A percentile compares a stretch with the other conserved stretches of the same genome.
Evolutionary conservation across 1,140 invertebrate species (phyloP).

Genomic region (Eciton burchellii): DNA sequence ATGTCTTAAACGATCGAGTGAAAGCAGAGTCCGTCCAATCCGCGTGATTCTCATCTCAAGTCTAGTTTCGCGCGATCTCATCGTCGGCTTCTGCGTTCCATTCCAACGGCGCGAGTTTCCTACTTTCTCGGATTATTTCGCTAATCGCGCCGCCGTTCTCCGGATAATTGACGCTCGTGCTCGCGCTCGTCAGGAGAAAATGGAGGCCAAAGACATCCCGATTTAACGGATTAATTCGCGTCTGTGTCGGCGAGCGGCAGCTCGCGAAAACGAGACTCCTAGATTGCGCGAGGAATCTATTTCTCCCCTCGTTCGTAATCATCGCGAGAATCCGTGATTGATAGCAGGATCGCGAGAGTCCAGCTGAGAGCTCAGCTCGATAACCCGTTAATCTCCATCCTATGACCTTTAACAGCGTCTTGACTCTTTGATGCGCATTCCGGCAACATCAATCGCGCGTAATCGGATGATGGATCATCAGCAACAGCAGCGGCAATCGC

Average conservation of each 20-base stretch:
- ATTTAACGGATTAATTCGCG: conserved; percentile 38
- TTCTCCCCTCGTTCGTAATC: not conserved
- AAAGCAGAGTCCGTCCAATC: conserved; percentile 58
- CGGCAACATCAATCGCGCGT: conserved; percentile 30
- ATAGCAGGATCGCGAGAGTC: not conserved
- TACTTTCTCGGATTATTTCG: conserved; percentile 53
- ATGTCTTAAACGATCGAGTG: conserved; percentile 49
- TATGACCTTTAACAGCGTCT: not conserved
- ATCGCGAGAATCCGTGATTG: not conserved
- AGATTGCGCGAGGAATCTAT: conserved; percentile 2
- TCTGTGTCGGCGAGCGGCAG: not conserved
- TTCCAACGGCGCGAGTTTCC: conserved; percentile 42
- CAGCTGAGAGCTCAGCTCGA: not conserved
- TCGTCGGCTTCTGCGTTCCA: conserved; percentile 2
- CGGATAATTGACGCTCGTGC: conserved; percentile 40
- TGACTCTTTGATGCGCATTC: not conserved
- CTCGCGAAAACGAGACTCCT: conserved; percentile 36
- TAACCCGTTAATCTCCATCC: not conserved
- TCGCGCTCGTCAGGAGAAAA: conserved; percentile 39
- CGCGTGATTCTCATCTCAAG: conserved; percentile 4
- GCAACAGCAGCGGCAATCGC: conserved; percentile 24
- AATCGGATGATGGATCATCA: conserved; percentile 13
- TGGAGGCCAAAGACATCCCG: conserved; percentile 43
- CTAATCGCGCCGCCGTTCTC: conserved; percentile 7
- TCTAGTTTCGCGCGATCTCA: conserved; percentile 27